Evolutionary conservation across 2,797 vertebrate species (phyloP).

Genomic region (Pseudochromis fuscus): DNA sequence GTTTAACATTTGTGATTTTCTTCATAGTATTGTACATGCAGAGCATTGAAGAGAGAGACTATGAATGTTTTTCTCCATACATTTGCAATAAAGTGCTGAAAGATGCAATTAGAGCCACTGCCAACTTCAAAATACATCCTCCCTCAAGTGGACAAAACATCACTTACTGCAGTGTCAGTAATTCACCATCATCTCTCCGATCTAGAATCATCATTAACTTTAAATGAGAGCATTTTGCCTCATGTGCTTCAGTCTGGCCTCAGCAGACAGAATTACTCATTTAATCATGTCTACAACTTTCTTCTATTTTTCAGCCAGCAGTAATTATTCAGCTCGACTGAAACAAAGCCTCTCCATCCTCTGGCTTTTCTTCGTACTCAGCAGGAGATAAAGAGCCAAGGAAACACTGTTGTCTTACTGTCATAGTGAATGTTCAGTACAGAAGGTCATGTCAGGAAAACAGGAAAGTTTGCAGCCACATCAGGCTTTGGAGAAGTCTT

Average conservation of each 20-base stretch:
- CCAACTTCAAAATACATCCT: slow-evolving; percentile 9
- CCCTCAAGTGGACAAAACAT: not conserved
- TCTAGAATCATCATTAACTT: slow-evolving; percentile 11
- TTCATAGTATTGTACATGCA: too few species aligned
- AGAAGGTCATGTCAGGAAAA: slow-evolving; percentile 5
- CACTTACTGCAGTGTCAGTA: not conserved
- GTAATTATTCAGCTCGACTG: slow-evolving; percentile 19
- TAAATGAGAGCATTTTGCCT: slow-evolving; percentile 3
- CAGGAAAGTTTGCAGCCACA: slow-evolving; percentile 16
- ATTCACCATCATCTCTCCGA: slow-evolving; percentile 5
- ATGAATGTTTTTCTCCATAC: not conserved
- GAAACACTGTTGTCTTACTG: slow-evolving; percentile 25
- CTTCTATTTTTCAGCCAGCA: slow-evolving; percentile 22
- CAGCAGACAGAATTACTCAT: not conserved
- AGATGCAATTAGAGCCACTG: not conserved
- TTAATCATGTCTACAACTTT: slow-evolving; percentile 9
- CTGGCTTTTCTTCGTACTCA: slow-evolving; percentile 25
- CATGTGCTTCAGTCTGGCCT: slow-evolving; percentile 3
- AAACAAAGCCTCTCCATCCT: slow-evolving; percentile 37
- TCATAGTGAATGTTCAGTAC: slow-evolving; percentile 5
- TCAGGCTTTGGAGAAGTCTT: slow-evolving; percentile 14
- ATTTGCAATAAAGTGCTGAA: not conserved
- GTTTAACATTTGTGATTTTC: not conserved
- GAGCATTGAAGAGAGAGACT: too few species aligned
- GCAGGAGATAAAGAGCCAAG: slow-evolving; percentile 40